Evolutionary conservation across 2,113 vertebrate genomes (phyloP), one percentile per base, ranked within the genome.

Genomic region (Nestor notabilis): DNA sequence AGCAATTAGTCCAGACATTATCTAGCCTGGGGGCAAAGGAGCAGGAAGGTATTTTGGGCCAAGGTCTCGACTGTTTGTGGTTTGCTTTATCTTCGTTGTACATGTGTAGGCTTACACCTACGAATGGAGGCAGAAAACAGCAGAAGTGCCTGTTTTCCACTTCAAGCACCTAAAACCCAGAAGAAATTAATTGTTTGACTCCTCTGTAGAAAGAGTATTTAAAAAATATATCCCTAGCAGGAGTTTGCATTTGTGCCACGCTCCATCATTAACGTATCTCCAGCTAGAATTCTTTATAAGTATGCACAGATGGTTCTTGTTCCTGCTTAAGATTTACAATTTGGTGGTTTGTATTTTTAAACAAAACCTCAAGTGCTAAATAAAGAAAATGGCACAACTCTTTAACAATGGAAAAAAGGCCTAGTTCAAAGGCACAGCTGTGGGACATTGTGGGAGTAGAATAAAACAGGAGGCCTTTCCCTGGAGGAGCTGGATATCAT

Each of bases 341-440:
- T 93, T 10, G 12, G 47, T 76, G 35, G 33, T 72, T 95, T 16
- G 3, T 93, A 87, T 79, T 95, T 91, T 93, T 76, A 89, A 96
- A 84, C 79, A 95, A 89, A 97, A 72, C 47, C 37, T 53, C 74
- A 69, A 89, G 41, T 60, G 47, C 95, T 93, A 92, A 91, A 95
- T 75, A 95, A 83, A 94, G 92, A 88, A 87, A 95, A 87, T 82
- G 61, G 82, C 90, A 84, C 68, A 82, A 64, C 41, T 81, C 69
- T 75, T 74, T 87, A 88, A 89, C 68, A 81, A 53, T 74, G 71
- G 58, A 63, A 66, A 82, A 83, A 86, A 86, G 15, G 60, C 56
- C 64, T 56, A 61, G 74, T 93, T 93, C 93, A 96, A 93, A 96
- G 81, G 84, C 87, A 82, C 84, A 96, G 87, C 84, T 93, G 86